Percentiles rank a stretch among this genome's conserved stretches.
phyloP scores from a whole-genome alignment of 2,113 vertebrate genomes.

The Taurulus bubalis region DNA sequence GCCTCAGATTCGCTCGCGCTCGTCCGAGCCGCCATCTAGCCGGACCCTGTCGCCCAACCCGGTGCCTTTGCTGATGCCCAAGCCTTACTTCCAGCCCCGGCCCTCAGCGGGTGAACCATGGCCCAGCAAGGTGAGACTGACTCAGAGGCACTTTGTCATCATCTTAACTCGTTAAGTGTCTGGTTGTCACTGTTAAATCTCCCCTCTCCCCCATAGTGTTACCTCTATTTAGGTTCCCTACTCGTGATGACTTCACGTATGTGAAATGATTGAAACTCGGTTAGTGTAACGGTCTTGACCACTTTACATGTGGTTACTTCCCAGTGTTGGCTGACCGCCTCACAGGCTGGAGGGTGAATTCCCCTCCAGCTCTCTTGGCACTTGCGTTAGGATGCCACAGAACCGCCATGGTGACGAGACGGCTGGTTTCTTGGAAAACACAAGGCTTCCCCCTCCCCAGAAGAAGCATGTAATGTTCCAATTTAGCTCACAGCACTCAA shows the following conservation, averaged over 20 bases:
- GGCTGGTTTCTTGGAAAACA: constrained; percentile 40
- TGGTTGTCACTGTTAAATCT: neutral
- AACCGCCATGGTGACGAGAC: constrained; percentile 62
- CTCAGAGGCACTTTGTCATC: neutral
- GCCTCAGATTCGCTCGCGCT: constrained; percentile 81
- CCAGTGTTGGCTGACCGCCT: constrained; percentile 8
- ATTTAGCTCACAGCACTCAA: constrained; percentile 43
- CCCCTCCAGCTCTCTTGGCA: constrained; percentile 49
- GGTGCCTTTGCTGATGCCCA: constrained; percentile 90
- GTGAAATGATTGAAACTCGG: neutral
- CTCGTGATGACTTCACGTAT: neutral
- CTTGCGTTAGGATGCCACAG: constrained; percentile 61
- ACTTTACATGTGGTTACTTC: constrained; percentile 30
- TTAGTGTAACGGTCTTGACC: constrained; percentile 10
- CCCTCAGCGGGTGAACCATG: constrained; percentile 82
- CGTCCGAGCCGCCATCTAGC: constrained; percentile 82
- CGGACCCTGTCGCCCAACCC: constrained; percentile 85
- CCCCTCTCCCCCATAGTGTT: neutral
- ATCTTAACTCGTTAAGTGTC: neutral
- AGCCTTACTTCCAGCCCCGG: constrained; percentile 90
- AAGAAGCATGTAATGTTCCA: constrained; percentile 61
- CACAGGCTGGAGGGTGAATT: constrained; percentile 26
- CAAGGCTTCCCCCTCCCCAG: constrained; percentile 18
- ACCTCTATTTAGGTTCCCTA: neutral
- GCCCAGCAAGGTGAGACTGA: constrained; percentile 87